Conservation (phyloP, 2,113 vertebrate genomes). For the Mugil cephalus region DNA sequence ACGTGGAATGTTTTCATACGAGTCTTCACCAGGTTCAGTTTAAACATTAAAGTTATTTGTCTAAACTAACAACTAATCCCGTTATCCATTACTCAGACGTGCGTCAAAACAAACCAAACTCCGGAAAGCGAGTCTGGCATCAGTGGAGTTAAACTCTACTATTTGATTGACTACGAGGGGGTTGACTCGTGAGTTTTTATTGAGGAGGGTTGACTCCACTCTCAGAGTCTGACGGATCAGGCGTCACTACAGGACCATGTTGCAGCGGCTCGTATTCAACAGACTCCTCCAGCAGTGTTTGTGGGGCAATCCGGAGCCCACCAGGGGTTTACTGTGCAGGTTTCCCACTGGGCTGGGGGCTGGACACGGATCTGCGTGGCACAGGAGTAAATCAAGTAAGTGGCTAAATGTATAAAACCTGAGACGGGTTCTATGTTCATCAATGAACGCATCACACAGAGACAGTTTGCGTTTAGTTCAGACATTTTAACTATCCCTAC, state of each 20-base stretch:
- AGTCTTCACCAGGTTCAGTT: too few species aligned
- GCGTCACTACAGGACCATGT: conserved; percentile 35
- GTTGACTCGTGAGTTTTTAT: conserved; percentile 61
- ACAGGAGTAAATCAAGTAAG: conserved; percentile 60
- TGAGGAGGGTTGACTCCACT: conserved; percentile 43
- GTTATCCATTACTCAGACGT: too few species aligned
- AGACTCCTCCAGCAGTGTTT: conserved; percentile 28
- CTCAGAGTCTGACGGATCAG: background rate
- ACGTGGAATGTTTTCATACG: too few species aligned
- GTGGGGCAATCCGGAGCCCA: conserved; percentile 1
- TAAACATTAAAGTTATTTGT: too few species aligned
- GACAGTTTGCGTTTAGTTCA: too few species aligned
- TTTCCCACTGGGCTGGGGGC: background rate
- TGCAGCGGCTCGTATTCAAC: conserved; percentile 45
- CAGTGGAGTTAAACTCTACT: conserved; percentile 57
- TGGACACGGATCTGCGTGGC: conserved; percentile 24
- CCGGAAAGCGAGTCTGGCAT: conserved; percentile 17
- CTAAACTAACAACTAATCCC: too few species aligned
- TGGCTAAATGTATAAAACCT: background rate
- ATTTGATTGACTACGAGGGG: conserved; percentile 29
- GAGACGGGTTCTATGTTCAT: too few species aligned
- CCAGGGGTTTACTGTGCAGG: background rate
- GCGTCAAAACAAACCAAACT: too few species aligned
- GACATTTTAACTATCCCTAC: too few species aligned
- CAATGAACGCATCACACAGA: too few species aligned